A percentile compares a stretch with the other conserved stretches of the same genome.
These are phyloP conservation scores for Psittacula derbiana DNA, from an alignment of 2,797 vertebrate genomes.

Conservation along the genomic window DNA sequence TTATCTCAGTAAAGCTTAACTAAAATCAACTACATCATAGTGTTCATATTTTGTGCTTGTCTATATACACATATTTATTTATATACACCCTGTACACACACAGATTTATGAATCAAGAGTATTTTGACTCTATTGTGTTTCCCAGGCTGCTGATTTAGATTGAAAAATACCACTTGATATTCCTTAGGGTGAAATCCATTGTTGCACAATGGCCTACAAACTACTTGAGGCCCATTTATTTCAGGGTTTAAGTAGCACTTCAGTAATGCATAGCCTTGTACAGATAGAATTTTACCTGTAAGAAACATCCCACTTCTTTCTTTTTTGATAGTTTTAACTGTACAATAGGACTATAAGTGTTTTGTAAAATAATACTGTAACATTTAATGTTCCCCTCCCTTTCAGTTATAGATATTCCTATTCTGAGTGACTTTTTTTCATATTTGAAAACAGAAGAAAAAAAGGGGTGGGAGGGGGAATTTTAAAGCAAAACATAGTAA, in stretches of 20 bases:
- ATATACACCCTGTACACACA: background rate
- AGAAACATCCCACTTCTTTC: background rate
- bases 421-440: background rate
- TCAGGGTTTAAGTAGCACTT: conserved; percentile 42
- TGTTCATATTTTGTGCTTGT: background rate
- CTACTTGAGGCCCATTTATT: conserved; percentile 22
- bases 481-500: background rate
- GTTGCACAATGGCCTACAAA: background rate
- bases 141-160: background rate
- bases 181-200: background rate
- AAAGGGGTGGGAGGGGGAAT: fast-evolving
- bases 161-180: conserved; percentile 12
- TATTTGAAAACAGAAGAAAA: background rate
- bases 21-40: background rate
- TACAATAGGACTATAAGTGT: background rate
- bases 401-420: background rate
- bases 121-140: background rate
- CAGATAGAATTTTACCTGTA: background rate
- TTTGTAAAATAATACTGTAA: conserved; percentile 1
- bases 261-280: background rate
- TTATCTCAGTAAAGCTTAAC: background rate
- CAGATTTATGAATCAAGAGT: background rate
- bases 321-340: background rate
- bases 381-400: background rate
- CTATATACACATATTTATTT: background rate